These are phyloP conservation scores for Phengaris alcon DNA, from an alignment of 2,888 invertebrate species.

Conservation along the genomic window DNA sequence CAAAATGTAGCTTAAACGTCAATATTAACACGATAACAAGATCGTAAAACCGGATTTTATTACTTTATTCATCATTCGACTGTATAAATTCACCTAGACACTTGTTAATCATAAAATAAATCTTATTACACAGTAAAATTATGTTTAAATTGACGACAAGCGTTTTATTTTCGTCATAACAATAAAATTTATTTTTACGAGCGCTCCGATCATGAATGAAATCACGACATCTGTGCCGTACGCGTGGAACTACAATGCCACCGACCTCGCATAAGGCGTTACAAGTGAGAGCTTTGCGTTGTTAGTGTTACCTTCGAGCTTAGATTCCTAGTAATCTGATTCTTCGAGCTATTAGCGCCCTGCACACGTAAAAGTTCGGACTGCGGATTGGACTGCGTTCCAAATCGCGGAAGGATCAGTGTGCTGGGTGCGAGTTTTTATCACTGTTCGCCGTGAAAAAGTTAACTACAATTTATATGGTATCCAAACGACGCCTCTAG, in stretches of 20 bases:
- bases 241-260: slow-evolving; percentile 52
- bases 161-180: slow-evolving; percentile 80
- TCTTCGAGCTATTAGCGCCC: no score
- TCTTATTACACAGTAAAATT: slow-evolving; percentile 78
- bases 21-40: slow-evolving; percentile 71
- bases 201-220: slow-evolving; percentile 52
- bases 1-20: slow-evolving; percentile 57
- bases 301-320: background rate
- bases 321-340: no score
- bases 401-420: no score
- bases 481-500: no score
- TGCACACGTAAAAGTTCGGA: no score
- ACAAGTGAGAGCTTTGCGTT: slow-evolving; percentile 48
- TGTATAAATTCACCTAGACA: slow-evolving; percentile 78
- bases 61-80: slow-evolving; percentile 75
- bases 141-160: slow-evolving; percentile 80
- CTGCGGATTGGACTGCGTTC: no score
- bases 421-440: no score
- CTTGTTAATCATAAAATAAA: slow-evolving; percentile 80
- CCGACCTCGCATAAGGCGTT: slow-evolving; percentile 52
- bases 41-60: slow-evolving; percentile 73
- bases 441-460: no score
- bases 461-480: no score
- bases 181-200: slow-evolving; percentile 80
- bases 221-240: slow-evolving; percentile 66